Percentiles rank a stretch among this genome's conserved stretches.
Conservation (phyloP, 2,113 vertebrate genomes). For the Turdus rufiventris region DNA sequence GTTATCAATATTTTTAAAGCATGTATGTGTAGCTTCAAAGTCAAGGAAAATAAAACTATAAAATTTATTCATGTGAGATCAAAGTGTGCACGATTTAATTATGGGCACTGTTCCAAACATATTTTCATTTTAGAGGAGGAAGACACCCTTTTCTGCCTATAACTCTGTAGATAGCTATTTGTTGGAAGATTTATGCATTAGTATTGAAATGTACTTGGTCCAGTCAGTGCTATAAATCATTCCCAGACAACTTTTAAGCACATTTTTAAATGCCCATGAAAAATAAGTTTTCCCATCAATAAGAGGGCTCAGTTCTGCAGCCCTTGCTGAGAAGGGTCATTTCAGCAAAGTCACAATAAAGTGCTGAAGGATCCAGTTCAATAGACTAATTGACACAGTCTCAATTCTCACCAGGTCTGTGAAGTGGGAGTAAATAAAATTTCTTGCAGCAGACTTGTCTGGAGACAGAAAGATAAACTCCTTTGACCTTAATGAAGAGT, state of each 20-base stretch:
- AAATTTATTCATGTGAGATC: background rate
- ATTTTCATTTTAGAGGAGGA: slow-evolving; percentile 7
- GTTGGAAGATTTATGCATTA: slow-evolving; percentile 28
- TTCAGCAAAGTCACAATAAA: slow-evolving; percentile 2
- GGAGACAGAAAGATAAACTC: background rate
- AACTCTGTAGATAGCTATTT: slow-evolving; percentile 5
- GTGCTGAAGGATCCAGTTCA: background rate
- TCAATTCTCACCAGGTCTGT: background rate
- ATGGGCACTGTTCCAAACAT: background rate
- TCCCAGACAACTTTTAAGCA: background rate
- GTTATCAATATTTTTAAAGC: background rate
- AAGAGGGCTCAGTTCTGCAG: background rate
- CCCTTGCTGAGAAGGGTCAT: background rate
- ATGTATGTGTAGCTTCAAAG: background rate
- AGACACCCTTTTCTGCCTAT: background rate
- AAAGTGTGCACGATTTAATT: slow-evolving; percentile 1
- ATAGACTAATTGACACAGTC: background rate
- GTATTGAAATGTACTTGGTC: slow-evolving; percentile 31
- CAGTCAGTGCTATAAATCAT: slow-evolving; percentile 22
- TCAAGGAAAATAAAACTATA: background rate
- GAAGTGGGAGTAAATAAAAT: background rate
- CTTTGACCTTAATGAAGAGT: background rate
- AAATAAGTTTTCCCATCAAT: background rate
- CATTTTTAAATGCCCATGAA: background rate
- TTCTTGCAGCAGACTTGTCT: background rate